Conservation (phyloP, 2,113 vertebrate genomes). For the Bostrychus sinensis region DNA sequence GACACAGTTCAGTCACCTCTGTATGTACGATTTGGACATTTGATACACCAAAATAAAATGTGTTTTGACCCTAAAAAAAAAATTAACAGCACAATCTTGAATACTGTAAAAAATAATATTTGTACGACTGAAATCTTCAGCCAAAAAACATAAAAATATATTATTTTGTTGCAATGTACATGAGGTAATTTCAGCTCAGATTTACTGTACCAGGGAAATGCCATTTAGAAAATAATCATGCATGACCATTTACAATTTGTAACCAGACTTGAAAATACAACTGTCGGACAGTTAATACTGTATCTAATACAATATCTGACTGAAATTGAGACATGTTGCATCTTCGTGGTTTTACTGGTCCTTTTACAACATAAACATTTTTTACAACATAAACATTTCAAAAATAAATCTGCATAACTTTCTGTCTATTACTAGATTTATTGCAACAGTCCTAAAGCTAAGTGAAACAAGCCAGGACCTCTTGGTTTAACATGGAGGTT, state of each 20-base stretch:
- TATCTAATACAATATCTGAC: too few species aligned
- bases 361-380: neutral
- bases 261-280: too few species aligned
- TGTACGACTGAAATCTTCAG: neutral
- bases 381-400: neutral
- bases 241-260: too few species aligned
- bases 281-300: too few species aligned
- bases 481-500: too few species aligned
- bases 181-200: conserved; percentile 2
- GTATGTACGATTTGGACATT: too few species aligned
- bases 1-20: too few species aligned
- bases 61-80: neutral
- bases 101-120: neutral
- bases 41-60: too few species aligned
- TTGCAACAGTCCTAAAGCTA: neutral
- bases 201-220: neutral
- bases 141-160: conserved; percentile 2
- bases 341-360: too few species aligned
- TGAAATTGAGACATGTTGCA: too few species aligned
- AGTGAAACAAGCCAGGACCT: neutral
- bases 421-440: neutral
- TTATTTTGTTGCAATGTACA: neutral
- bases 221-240: too few species aligned
- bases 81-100: neutral
- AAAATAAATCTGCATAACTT: neutral